Percentiles rank a stretch among this genome's conserved stretches.
Evolutionary conservation across 2,888 invertebrate genomes (phyloP).

Genomic region (Eristalis pertinax): DNA sequence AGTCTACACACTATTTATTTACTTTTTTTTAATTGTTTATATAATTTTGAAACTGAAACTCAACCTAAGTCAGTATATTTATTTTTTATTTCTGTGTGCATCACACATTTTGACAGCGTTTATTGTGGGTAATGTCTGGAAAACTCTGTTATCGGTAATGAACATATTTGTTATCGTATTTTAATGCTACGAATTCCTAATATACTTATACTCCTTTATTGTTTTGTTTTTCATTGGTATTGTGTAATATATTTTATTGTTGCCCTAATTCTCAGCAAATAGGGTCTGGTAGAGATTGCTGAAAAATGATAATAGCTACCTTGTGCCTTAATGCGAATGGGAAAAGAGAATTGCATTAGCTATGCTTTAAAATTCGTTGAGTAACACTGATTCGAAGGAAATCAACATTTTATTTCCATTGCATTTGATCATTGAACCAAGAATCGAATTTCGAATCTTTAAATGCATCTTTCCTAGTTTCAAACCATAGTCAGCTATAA

Average conservation of each 20-base stretch:
- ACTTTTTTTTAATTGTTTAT: neutral
- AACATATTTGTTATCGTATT: conserved; percentile 1
- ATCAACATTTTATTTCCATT: too few species aligned
- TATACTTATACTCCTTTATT: conserved; percentile 19
- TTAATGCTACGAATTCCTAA: conserved; percentile 7
- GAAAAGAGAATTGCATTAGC: neutral
- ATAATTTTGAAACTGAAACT: neutral
- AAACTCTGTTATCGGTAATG: neutral
- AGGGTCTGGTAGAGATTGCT: neutral
- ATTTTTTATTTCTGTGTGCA: neutral
- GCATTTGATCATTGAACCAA: too few species aligned
- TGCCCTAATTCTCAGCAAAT: neutral
- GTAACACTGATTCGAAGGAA: too few species aligned
- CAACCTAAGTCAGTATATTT: neutral
- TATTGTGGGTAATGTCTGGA: neutral
- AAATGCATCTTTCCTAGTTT: too few species aligned
- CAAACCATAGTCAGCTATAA: too few species aligned
- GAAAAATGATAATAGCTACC: neutral
- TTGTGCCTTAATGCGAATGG: neutral
- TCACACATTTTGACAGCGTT: neutral
- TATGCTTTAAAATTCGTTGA: too few species aligned
- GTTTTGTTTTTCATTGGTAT: neutral
- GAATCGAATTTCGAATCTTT: too few species aligned
- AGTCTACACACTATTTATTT: conserved; percentile 29
- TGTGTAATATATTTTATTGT: neutral